Percentiles rank a stretch among this genome's conserved stretches.
Evolutionary conservation across 2,888 invertebrate species (phyloP).

Genomic region (Holacanthella duospinosa): DNA sequence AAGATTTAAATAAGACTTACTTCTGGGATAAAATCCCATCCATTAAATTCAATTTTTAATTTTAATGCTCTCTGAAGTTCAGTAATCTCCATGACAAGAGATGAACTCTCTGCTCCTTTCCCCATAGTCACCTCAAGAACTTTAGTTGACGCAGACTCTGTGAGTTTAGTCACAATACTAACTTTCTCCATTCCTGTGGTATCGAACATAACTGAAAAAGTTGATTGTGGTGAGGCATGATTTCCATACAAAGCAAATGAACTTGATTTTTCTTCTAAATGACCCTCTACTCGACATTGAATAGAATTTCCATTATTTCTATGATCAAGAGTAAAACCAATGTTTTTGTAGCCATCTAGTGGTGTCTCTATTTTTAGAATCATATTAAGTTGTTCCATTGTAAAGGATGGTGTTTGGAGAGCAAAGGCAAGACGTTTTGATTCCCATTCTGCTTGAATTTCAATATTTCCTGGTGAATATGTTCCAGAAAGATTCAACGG

Average conservation of each 20-base stretch:
- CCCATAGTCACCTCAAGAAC: slow-evolving; percentile 3
- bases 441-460: slow-evolving; percentile 15
- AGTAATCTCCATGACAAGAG: neutral
- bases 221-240: slow-evolving; percentile 1
- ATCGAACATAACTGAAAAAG: slow-evolving; percentile 5
- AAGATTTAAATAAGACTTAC: slow-evolving; percentile 11
- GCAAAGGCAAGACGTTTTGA: slow-evolving; percentile 19
- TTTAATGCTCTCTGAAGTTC: neutral
- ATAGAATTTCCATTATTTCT: slow-evolving; percentile 7
- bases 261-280: slow-evolving; percentile 9
- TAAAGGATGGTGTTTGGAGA: slow-evolving; percentile 13
- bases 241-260: slow-evolving; percentile 1
- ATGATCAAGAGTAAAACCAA: slow-evolving; percentile 10
- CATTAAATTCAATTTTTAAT: slow-evolving; percentile 14
- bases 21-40: slow-evolving; percentile 25
- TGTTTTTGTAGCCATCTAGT: slow-evolving; percentile 19
- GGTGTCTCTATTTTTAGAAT: slow-evolving; percentile 24
- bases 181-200: slow-evolving; percentile 10
- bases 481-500: slow-evolving; percentile 16
- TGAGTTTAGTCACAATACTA: neutral
- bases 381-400: slow-evolving; percentile 6
- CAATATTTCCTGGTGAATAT: slow-evolving; percentile 17
- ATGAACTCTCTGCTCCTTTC: slow-evolving; percentile 2
- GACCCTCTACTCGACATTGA: slow-evolving; percentile 5
- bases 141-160: slow-evolving; percentile 6